Percentiles rank a stretch among this genome's conserved stretches.
These are phyloP conservation scores for Enteromius paludinosus DNA, from an alignment of 2,797 vertebrate species.

Conservation along the genomic window DNA sequence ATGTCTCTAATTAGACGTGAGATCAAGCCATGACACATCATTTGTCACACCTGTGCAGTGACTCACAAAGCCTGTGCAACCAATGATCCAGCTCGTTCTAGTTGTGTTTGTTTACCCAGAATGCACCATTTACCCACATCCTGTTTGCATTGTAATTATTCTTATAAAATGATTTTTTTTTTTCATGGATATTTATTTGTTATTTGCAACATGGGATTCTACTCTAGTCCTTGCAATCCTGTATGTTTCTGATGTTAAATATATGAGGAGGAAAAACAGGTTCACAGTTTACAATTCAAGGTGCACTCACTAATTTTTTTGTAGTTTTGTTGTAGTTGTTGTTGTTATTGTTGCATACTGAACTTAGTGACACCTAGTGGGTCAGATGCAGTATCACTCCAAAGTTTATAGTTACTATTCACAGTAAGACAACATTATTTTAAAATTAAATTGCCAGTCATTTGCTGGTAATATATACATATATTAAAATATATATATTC, in stretches of 20 bases:
- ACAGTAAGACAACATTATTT: background rate
- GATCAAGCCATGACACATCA: slow-evolving; percentile 57
- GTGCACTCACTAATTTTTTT: background rate
- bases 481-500: no score
- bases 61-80: slow-evolving; percentile 53
- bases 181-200: background rate
- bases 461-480: background rate
- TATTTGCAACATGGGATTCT: slow-evolving; percentile 3
- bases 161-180: background rate
- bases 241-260: background rate
- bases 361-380: slow-evolving; percentile 12
- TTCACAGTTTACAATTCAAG: background rate
- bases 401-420: background rate
- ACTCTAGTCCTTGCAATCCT: background rate
- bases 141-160: background rate
- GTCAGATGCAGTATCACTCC: background rate
- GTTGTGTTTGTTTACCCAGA: slow-evolving; percentile 48
- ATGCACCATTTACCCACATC: slow-evolving; percentile 24
- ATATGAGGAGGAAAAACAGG: background rate
- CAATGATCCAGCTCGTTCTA: slow-evolving; percentile 39
- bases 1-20: slow-evolving; percentile 62
- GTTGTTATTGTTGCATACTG: background rate
- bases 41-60: slow-evolving; percentile 62
- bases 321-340: background rate
- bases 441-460: background rate